Base-by-base conservation (phyloP, 2,888 invertebrate species). In the Drosophila planitibia region DNA sequence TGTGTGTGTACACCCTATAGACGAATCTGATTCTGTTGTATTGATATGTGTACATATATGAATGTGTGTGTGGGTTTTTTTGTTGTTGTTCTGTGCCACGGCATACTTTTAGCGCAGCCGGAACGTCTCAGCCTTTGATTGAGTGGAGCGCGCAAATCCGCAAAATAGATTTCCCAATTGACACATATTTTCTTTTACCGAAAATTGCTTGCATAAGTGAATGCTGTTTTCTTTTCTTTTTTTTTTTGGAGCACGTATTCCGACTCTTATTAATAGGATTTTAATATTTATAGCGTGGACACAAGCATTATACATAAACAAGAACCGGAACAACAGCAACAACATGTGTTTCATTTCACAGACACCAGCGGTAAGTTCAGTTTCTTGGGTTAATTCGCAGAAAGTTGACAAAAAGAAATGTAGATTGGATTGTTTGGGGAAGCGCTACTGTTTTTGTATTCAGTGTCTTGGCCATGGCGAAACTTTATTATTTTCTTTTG, bases 91-190 rank as follows among this genome's bases (percentile, higher is more conserved):
- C 25, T 25, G 25, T 47, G 55, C 39, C 22, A 33, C 25, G 47
- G 74, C 87, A 85, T 87, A 87, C 87, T 89, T 87, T 90, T 76
- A 83, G 82, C 85, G 78, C 81, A 81, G 74, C 55, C 59, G 65
- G 52, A 82, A 82, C 61, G 55, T 66, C 61, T 71, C 70, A 75
- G 82, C 76, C 76, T 83, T 90, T 87, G 86, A 87, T 87, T 87
- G 86, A 87, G 91, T 90, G 84, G 89, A 76, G 76, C 77, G 74
- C 79, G 76, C 85, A 86, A 86, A 90, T 90, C 91, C 91, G 89
- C 91, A 86, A 87, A 89, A 89, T 89, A 89, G 87, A 87, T 87
- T 87, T 87, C 87, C 87, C 87, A 87, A 89, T 87, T 87, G 87
- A 90, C 87, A 87, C 90, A 89, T 87, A 84, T 90, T 91, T 87